Base-by-base conservation (phyloP, 2,797 vertebrate species). In the Gephyroberyx darwinii region DNA sequence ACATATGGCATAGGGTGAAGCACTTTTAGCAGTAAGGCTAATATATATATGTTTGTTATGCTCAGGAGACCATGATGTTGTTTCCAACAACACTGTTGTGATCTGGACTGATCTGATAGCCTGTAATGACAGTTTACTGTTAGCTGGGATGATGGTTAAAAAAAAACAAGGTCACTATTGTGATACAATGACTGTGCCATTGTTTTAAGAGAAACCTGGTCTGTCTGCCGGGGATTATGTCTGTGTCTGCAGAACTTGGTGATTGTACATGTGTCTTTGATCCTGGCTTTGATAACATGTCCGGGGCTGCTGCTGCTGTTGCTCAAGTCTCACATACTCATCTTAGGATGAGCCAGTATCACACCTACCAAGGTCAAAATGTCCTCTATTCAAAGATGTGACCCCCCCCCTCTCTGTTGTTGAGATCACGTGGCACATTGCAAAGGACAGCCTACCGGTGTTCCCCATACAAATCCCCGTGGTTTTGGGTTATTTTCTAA, bases 1-100 rank as follows among this genome's bases (percentile, higher is more conserved):
- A 80, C 82, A 67, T 57, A 68, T 75, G 78, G 58, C 57, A 74
- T 31, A 74, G 79, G 68, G 72, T 77, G 74, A 78, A 83, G 64
- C 48, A 62, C 65, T 84, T 84, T 77, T 75, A 80, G 69, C 64
- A 74, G 70, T 58, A 61, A 77, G 31, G 65, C 62, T 75, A 65
- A 75, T 78, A 77, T 73, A 16, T 78, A n/a, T 22, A 14, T 17
- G 12, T 65, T 26, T 26, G 80, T 70, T 51, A 5, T 0, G 22
- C 75, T 71, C 30, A 10, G 54, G 57, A 80, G 53, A 72, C 43
- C 43, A 4, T 52, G 5, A 1, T 20, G 26, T 4, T 26, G 26
- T 26, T 26, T 26, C 26, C 26, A 26, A 26, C 26, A 16, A 51
- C 31, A 17, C 35, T 64, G 71, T 62, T 69, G 8, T 47, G 43